Evolutionary conservation across 2,113 vertebrate species (phyloP), one percentile per base, ranked within the genome.

Genomic region (Stomatorhinus ivindoensis): DNA sequence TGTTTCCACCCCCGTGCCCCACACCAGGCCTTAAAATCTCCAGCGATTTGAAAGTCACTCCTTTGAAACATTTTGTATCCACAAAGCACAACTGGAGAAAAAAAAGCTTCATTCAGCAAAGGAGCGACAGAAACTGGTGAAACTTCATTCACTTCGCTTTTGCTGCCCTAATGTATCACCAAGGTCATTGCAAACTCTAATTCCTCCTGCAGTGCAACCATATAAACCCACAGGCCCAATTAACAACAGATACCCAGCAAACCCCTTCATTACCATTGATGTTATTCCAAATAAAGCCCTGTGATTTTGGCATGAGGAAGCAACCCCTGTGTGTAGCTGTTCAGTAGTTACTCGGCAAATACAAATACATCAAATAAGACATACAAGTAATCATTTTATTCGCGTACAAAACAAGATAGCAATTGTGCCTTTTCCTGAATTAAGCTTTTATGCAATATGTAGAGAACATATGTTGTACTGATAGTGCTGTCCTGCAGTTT

Each of bases 41-140:
- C 39, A 42, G 51, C 42, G 88, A 90, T 88, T 61, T 91, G 35
- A 61, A 84, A 86, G 69, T 85, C 90, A 87, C 65, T 89, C 88
- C 87, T 82, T 89, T 88, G 82, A 76, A 44, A 53, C 90, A 65
- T 87, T 17, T 69, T 31, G 19, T 50, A 35, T 90, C 87, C 47
- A 61, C 8, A 2, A 35, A 87, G 87, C 42, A 61, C 13, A 47
- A 61, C 85, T n/a, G 7, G 87, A n/a, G 86, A 61, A 87, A 35
- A 35, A 65, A 51, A 35, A 27, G 10, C 46, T 86, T 50, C 10
- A 27, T 50, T 48, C 83, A 50, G 83, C 73, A 86, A 50, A 50
- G 85, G 4, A 53, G 65, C 27, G n/a, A 6, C 39, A 0, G 48
- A 87, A 53, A 46, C 35, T 24, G 47, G 48, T 46, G 48, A 76